These are phyloP conservation scores for Drosophila baimaii DNA, from an alignment of 1,140 invertebrate species.

Conservation along the genomic window DNA sequence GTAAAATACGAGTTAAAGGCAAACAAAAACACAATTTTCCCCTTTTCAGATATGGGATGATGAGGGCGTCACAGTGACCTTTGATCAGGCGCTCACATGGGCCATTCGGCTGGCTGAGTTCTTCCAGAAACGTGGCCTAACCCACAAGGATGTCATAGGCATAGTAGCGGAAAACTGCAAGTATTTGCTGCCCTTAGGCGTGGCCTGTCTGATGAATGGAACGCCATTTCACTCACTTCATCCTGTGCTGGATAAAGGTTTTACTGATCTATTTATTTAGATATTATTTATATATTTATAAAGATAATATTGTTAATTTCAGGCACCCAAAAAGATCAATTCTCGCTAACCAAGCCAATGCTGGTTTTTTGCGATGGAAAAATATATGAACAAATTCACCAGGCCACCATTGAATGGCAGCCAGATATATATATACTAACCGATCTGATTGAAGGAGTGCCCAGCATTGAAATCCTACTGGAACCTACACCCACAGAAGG, in stretches of 20 bases:
- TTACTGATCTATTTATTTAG: no score
- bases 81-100: constrained; percentile 54
- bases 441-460: constrained; percentile 53
- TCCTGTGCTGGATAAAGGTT: constrained; percentile 65
- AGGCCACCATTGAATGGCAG: constrained; percentile 51
- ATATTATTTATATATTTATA: no score
- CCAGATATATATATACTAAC: constrained; percentile 68
- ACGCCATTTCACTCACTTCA: constrained; percentile 67
- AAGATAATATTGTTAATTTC: neutral
- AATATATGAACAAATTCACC: constrained; percentile 61
- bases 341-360: constrained; percentile 61
- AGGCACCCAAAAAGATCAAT: constrained; percentile 64
- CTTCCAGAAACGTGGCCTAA: constrained; percentile 54
- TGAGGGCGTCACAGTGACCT: constrained; percentile 60
- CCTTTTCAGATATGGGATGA: constrained; percentile 52
- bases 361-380: constrained; percentile 73
- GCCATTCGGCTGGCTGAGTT: constrained; percentile 69
- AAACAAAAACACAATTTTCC: neutral
- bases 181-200: constrained; percentile 62
- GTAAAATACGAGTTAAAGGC: neutral
- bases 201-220: constrained; percentile 71
- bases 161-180: constrained; percentile 69
- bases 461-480: constrained; percentile 61
- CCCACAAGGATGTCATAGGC: constrained; percentile 68
- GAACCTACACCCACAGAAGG: constrained; percentile 55